Base-by-base conservation (phyloP, 2,113 vertebrate genomes). In the Dunckerocampus dactyliophorus region DNA sequence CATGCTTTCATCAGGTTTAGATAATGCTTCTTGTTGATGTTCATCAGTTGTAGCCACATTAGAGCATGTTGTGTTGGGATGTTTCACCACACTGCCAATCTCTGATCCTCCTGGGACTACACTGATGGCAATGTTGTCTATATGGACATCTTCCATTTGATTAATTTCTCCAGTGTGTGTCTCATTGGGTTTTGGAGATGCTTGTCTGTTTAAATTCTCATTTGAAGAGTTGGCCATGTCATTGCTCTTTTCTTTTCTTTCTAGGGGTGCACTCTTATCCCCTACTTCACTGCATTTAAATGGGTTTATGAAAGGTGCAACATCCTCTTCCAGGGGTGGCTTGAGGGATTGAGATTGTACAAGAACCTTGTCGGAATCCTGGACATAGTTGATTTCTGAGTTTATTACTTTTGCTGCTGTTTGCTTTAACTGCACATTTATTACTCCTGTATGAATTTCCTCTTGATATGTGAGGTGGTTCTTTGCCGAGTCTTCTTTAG, bases 61-160 rank as follows among this genome's bases (percentile, higher is more conserved):
- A 21, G 67, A 56, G 2, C 53, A 37, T 28, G 22, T 21, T 47
- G 48, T 50, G 15, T n/a, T 50, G 17, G 46, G 31, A 28, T 21
- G 20, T 47, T 75, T 75, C 64, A 4, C 65, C 8, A 12, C 34
- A 37, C 69, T 55, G 13, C 76, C 62, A 1, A 48, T 69, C 28
- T 65, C 60, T 52, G 28, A 56, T 63, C 28, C 71, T 43, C 52
- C 59, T 66, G 74, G 67, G 3, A 85, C 51, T 54, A 85, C 80
- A 73, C 54, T 70, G 61, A 88, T 74, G 49, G 81, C 77, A 50
- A 85, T 85, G 48, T 53, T 63, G 62, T 75, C 83, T 50, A 81
- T 83, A 48, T 87, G 75, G 20, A 86, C 65, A 54, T 78, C 63
- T 0, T 63, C 69, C 24, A 53, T 52, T 67, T 81, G 63, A 46